Conservation (phyloP, 2,113 vertebrate species). For the Poeciliopsis turrubarensis region DNA sequence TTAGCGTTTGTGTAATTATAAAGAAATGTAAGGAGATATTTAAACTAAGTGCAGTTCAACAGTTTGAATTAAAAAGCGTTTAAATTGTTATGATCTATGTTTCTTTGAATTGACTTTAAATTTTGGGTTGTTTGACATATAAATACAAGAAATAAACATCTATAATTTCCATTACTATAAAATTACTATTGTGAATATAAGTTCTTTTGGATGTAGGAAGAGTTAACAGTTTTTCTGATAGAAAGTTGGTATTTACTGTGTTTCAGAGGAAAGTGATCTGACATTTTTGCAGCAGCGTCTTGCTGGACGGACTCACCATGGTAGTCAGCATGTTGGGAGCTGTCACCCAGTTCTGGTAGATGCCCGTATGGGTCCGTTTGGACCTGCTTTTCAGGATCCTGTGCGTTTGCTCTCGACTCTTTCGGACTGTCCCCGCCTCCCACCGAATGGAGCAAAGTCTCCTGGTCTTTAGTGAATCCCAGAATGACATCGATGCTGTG, state of each 20-base stretch:
- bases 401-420: slow-evolving; percentile 44
- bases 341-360: slow-evolving; percentile 70
- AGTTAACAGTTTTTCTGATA: background rate
- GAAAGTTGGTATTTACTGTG: background rate
- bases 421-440: slow-evolving; percentile 61
- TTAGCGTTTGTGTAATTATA: no score
- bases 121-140: no score
- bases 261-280: background rate
- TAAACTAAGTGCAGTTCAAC: no score
- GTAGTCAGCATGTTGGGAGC: slow-evolving; percentile 55
- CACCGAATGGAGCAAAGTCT: slow-evolving; percentile 72
- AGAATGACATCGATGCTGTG: slow-evolving; percentile 85
- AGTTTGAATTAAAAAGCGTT: no score
- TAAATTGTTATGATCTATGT: no score
- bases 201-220: no score
- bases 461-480: slow-evolving; percentile 84
- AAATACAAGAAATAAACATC: background rate
- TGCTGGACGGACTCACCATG: slow-evolving; percentile 70
- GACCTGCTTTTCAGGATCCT: slow-evolving; percentile 53
- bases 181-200: background rate
- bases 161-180: background rate
- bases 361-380: slow-evolving; percentile 59
- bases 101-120: no score
- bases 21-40: no score
- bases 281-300: background rate